Base-by-base conservation (phyloP, 2,113 vertebrate genomes). In the Glaucomys volans region DNA sequence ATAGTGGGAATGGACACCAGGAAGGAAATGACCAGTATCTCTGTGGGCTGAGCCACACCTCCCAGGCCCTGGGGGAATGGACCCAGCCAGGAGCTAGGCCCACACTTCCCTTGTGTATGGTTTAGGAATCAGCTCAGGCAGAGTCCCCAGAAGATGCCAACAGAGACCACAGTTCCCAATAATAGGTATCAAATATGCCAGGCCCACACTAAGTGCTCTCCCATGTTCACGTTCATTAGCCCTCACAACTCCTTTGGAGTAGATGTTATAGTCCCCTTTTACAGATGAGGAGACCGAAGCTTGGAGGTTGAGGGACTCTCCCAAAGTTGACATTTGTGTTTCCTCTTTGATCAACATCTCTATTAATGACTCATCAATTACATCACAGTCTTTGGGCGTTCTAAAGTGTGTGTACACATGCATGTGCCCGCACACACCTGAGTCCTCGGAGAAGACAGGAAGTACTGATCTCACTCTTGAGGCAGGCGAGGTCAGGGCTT, bases 251-350 rank as follows among this genome's bases (percentile, higher is more conserved):
- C 80, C 30, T 4, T 2, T 59, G 62, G 83, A 67, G 50, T 50
- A 40, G 50, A n/a, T 59, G 30, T 83, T 69, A 42, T 18, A 40
- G 69, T 32, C n/a, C 64, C 77, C 77, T 90, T 90, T 71, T 30
- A 88, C 32, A 88, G 67, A 62, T 40, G 32, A 87, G 44, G 71
- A 96, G 87, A 87, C 86, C 81, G 91, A 97, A 87, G 82, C 74
- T 42, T 40, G 42, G 42, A 69, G 77, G 57, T 74, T 20, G 4
- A 4, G 5, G 28, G 69, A 35, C 86, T 67, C 71, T 30, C 75
- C 82, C 44, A 47, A 47, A 50, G 12, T 30, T 69, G 42, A 13
- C 83, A 42, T 76, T 54, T 79, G 69, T 57, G 77, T 92, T 87
- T 50, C 50, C 64, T 76, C 87, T 90, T 59, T 54, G 54, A 87